These are phyloP conservation scores for Gadopsis bispinosus DNA, from an alignment of 2,797 vertebrate genomes.

Conservation along the genomic window DNA sequence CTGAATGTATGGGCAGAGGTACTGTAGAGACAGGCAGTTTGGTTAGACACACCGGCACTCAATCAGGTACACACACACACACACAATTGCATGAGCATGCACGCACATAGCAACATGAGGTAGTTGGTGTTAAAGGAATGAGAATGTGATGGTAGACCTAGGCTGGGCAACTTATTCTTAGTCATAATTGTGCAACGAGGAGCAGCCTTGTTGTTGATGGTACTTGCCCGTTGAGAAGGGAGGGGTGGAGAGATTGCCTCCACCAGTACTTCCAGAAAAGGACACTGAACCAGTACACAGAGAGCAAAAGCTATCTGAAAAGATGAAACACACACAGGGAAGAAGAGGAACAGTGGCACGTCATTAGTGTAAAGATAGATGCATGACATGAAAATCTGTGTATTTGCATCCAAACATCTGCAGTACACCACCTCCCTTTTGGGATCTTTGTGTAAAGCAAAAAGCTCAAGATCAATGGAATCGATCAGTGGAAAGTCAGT, in stretches of 20 bases:
- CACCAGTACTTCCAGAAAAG: constrained; percentile 76
- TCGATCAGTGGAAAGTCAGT: constrained; percentile 74
- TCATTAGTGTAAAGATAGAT: constrained; percentile 14
- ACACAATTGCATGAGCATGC: constrained; percentile 16
- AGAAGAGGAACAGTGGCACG: constrained; percentile 3
- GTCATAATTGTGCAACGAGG: constrained; percentile 45
- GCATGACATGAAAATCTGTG: constrained; percentile 38
- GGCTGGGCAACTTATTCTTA: constrained; percentile 53
- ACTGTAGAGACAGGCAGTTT: background rate
- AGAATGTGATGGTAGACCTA: constrained; percentile 27
- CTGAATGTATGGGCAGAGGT: background rate
- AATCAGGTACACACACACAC: background rate
- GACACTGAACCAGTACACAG: constrained; percentile 53
- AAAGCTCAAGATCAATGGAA: constrained; percentile 65
- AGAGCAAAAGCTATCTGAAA: constrained; percentile 17
- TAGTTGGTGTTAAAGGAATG: constrained; percentile 34
- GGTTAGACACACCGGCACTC: constrained; percentile 20
- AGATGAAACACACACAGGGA: constrained; percentile 37
- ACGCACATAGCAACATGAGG: constrained; percentile 6
- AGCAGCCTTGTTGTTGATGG: constrained; percentile 66
- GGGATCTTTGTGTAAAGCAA: constrained; percentile 42
- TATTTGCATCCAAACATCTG: constrained; percentile 44
- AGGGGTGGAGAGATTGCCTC: constrained; percentile 32
- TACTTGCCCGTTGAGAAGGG: constrained; percentile 35
- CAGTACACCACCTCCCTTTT: constrained; percentile 22